phyloP scores from a whole-genome alignment of 2,797 vertebrate species.

The Chelmon rostratus region DNA sequence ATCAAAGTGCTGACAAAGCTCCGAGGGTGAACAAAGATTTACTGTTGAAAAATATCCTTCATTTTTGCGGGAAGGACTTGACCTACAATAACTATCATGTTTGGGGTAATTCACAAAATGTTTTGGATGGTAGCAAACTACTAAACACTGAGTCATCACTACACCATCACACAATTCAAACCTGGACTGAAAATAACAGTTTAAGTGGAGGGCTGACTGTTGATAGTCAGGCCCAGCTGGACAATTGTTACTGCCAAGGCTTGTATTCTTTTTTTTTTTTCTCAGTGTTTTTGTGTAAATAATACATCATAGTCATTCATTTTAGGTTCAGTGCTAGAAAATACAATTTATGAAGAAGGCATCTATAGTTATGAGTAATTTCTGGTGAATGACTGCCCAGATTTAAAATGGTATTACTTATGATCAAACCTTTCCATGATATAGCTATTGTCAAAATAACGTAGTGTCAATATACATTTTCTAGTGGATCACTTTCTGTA shows the following conservation, averaged over 20 bases:
- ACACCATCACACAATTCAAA: background rate
- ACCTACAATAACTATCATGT: background rate
- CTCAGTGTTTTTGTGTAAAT: too few relatives aligned
- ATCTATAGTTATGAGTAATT: background rate
- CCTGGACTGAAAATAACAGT: too few relatives aligned
- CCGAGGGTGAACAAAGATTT: background rate
- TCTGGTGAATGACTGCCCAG: background rate
- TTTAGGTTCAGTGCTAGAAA: background rate
- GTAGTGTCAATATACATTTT: background rate
- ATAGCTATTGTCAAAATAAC: background rate
- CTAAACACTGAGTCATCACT: background rate
- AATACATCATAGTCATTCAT: too few relatives aligned
- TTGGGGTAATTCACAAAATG: background rate
- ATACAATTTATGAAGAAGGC: background rate
- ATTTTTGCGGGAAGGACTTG: background rate
- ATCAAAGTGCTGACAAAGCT: background rate
- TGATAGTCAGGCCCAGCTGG: too few relatives aligned
- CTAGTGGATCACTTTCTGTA: slow-evolving; percentile 9
- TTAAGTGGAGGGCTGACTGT: too few relatives aligned
- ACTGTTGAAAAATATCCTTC: background rate
- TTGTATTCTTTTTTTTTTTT: background rate
- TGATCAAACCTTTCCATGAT: background rate
- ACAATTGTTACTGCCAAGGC: background rate
- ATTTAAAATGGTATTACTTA: background rate
- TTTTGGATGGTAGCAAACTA: too few relatives aligned